A percentile compares a stretch with the other conserved stretches of the same genome.
Evolutionary conservation across 2,888 invertebrate genomes (phyloP).

Genomic region (Halocaridina rubra): DNA sequence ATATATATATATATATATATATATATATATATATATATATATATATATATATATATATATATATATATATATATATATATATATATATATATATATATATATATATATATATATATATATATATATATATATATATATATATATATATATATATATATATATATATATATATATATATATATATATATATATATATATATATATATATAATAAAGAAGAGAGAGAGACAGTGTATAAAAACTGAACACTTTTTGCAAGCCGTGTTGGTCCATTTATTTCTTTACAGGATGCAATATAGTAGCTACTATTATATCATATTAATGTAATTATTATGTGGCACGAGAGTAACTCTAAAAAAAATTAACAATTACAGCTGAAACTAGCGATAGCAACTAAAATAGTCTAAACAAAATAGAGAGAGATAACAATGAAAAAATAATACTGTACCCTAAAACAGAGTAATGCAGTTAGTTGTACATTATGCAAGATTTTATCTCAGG

Average conservation of each 20-base stretch:
- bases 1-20: constrained; percentile 28
- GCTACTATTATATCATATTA: too few species aligned
- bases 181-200: neutral
- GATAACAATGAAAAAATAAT: neutral
- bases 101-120: constrained; percentile 4
- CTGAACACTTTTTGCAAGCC: too few species aligned
- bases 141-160: constrained; percentile 1
- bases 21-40: constrained; percentile 37
- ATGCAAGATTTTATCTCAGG: constrained; percentile 37
- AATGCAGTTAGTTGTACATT: constrained; percentile 51
- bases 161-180: constrained; percentile 1
- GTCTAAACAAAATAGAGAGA: too few species aligned
- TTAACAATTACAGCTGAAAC: too few species aligned
- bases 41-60: constrained; percentile 36
- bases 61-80: constrained; percentile 20
- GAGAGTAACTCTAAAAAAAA: too few species aligned
- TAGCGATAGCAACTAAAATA: too few species aligned
- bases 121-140: neutral
- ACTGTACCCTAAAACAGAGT: neutral
- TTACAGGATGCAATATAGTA: constrained; percentile 5
- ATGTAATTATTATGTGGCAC: too few species aligned
- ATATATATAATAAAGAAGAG: neutral
- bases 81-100: neutral
- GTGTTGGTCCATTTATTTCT: too few species aligned
- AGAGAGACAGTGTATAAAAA: neutral